phyloP scores from a whole-genome alignment of 1,140 invertebrate genomes.

The Camponotus pennsylvanicus region DNA sequence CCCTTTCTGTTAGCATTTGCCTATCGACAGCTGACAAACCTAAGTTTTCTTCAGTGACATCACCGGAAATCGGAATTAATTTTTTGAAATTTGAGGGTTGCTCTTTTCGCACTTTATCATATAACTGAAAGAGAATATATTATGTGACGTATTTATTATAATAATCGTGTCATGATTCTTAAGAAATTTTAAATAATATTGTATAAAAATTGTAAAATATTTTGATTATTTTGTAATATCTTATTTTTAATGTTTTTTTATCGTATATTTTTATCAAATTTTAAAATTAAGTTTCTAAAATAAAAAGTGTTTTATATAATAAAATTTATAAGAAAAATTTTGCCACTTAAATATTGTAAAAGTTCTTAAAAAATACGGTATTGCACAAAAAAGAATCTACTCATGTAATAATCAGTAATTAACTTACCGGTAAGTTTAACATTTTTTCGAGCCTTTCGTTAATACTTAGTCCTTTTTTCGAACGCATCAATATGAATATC shows the following conservation, averaged over 20 bases:
- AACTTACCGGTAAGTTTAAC: conserved; percentile 82
- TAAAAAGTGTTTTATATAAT: not conserved
- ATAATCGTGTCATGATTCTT: not conserved
- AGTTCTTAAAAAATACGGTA: not conserved
- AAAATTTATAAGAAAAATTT: not conserved
- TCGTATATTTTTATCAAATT: not conserved
- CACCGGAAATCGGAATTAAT: conserved; percentile 92
- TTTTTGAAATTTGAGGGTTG: conserved; percentile 88
- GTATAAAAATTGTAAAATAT: not conserved
- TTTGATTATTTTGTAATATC: not conserved
- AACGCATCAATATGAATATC: conserved; percentile 91
- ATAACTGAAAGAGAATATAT: conserved; percentile 77
- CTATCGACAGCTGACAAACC: conserved; percentile 87
- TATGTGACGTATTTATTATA: not conserved
- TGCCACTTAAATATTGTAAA: too few species aligned
- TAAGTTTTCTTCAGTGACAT: conserved; percentile 89
- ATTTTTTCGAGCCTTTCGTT: conserved; percentile 82
- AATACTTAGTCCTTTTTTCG: conserved; percentile 89
- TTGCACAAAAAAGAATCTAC: not conserved
- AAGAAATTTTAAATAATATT: not conserved
- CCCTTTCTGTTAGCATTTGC: conserved; percentile 88
- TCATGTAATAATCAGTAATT: not conserved
- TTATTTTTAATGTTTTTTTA: not conserved
- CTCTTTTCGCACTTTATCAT: conserved; percentile 83
- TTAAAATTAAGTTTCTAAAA: not conserved